Conservation (phyloP, 2,888 invertebrate genomes). For the Hyppa rectilinea region DNA sequence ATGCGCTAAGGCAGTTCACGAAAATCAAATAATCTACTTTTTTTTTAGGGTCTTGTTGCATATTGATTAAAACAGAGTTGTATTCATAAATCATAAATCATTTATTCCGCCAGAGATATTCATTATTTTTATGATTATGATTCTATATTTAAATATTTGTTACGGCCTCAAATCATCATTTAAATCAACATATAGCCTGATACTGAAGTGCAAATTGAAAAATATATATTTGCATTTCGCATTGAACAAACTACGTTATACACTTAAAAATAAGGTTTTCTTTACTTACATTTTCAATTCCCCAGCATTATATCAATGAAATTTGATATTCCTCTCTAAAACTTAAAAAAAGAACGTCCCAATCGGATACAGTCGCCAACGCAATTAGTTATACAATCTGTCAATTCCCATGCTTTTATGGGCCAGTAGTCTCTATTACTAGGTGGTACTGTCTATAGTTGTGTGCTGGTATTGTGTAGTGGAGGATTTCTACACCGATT, state of each 20-base stretch:
- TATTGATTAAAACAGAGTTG: too few species aligned
- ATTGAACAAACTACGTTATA: not conserved
- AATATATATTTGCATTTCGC: too few species aligned
- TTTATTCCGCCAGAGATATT: too few species aligned
- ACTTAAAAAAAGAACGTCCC: conserved; percentile 55
- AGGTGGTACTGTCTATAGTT: conserved; percentile 50
- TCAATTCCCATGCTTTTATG: conserved; percentile 42
- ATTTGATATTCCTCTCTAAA: conserved; percentile 59
- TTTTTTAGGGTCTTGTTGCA: too few species aligned
- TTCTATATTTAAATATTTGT: too few species aligned
- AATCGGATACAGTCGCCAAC: conserved; percentile 64
- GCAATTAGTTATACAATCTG: conserved; percentile 68
- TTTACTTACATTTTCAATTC: conserved; percentile 14
- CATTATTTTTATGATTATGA: too few species aligned
- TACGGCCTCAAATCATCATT: too few species aligned
- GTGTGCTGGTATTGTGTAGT: conserved; percentile 25
- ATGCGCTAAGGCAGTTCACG: too few species aligned
- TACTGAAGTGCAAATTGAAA: too few species aligned
- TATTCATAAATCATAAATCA: too few species aligned
- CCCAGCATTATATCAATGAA: conserved; percentile 27
- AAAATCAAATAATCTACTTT: too few species aligned
- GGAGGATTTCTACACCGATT: conserved; percentile 62
- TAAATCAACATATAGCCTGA: too few species aligned
- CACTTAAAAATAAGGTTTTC: not conserved
- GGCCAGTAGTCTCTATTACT: conserved; percentile 42